Evolutionary conservation across 2,888 invertebrate species (phyloP), one percentile per base, ranked within the genome.

Genomic region (Meloe dianella): DNA sequence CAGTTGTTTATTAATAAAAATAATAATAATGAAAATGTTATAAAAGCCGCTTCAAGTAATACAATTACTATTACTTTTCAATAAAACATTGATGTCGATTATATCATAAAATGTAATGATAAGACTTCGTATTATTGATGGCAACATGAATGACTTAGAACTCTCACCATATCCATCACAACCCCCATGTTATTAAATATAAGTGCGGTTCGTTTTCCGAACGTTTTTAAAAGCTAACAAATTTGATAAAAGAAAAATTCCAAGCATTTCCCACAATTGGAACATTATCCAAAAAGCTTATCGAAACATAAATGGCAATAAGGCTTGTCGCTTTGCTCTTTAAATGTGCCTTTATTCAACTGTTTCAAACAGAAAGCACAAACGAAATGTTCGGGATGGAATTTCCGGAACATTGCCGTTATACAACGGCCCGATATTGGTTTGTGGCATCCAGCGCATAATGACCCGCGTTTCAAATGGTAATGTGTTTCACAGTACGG

Each of bases 401-500:
- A 99, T 86, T 99, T 98, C 76, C 94, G 88, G 86, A 96, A 97
- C 97, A 99, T 98, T 72, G 98, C 98, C 0, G 98, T 98, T 83
- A 99, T 98, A 85, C 98, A 99, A 41, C 98, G 92, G 65, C 96
- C 96, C 61, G 95, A 95, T 78, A 99, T 98, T 17, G 98, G 98
- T 81, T 97, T 96, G 83, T 97, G 96, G 84, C 98, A 99, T 70
- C 96, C 96, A 70, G 97, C 97, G 85, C 99, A 99, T 7, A 99
- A 89, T 0, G 98, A 98, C 63, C 98, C 98, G 32, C 97, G 89
- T 82, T 96, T 96, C 73, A 96, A 94, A 85, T 99, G 98, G 85
- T 98, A 99, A 85, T 99, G 99, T 0, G 96, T 97, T 86, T 99
- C 98, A 84, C 99, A 99, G 85, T 98, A 98, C 0, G 99, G 98